Evolutionary conservation across 2,888 invertebrate species (phyloP).

Genomic region (Nineta flava): DNA sequence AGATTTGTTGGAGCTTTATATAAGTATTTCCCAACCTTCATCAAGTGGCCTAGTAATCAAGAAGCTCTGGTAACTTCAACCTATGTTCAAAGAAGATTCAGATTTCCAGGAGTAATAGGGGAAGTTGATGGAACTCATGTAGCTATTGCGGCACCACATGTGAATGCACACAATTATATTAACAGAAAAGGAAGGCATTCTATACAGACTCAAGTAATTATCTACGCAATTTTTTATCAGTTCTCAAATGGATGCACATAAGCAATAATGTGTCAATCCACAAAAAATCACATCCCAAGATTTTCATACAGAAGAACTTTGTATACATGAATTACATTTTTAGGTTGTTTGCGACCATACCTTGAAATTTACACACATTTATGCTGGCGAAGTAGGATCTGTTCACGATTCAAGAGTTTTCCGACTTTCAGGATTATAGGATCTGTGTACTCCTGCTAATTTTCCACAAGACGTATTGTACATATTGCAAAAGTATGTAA

Average conservation of each 20-base stretch:
- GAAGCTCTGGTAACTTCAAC: slow-evolving; percentile 3
- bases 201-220: slow-evolving; percentile 8
- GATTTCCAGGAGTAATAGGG: slow-evolving; percentile 8
- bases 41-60: slow-evolving; percentile 13
- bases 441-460: slow-evolving; percentile 7
- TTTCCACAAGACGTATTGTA: neutral
- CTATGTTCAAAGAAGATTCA: slow-evolving; percentile 1
- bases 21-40: slow-evolving; percentile 10
- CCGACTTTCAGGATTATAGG: slow-evolving; percentile 9
- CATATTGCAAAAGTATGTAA: neutral
- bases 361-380: slow-evolving; percentile 9
- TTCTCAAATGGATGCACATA: too few relatives aligned
- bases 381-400: slow-evolving; percentile 10
- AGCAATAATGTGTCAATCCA: too few relatives aligned
- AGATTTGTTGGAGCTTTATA: slow-evolving; percentile 11
- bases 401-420: slow-evolving; percentile 12
- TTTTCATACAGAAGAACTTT: neutral
- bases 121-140: slow-evolving; percentile 10
- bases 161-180: slow-evolving; percentile 3
- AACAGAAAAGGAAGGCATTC: slow-evolving; percentile 8
- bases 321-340: neutral
- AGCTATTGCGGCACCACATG: slow-evolving; percentile 2
- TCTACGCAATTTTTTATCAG: too few relatives aligned
- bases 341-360: slow-evolving; percentile 10
- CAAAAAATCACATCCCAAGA: neutral